Base-by-base conservation (phyloP, 2,888 invertebrate species). In the Orthosia incerta region DNA sequence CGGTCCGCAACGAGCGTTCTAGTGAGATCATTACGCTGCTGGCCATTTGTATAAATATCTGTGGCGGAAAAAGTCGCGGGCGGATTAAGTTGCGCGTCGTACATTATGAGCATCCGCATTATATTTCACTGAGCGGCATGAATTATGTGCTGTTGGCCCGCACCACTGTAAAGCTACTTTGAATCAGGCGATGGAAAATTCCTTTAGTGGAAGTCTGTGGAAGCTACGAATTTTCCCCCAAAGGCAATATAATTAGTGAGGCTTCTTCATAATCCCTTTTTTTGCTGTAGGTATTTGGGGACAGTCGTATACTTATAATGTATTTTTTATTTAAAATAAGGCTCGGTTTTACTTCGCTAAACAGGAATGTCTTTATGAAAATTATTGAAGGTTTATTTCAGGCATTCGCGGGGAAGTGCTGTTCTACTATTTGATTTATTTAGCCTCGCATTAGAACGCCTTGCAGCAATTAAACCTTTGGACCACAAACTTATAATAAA, bases 61-160 rank as follows among this genome's bases (percentile, higher is more conserved):
- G 88, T 83, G 89, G 90, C 87, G 91, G 92, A 93, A 94, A 94
- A 95, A 95, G 91, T 93, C 90, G 91, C 88, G 88, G 85, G 89
- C 87, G 93, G 93, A 94, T 94, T 94, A 95, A 94, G 94, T 95
- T 93, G 92, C 94, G 91, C 93, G 92, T 93, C 93, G 94, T 95
- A 95, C 93, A 94, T 94, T 95, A 94, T 92, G 93, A 92, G 93
- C 91, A 94, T 94, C 94, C 94, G 94, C 94, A 93, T 95, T 94
- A 95, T 95, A 95, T 94, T 94, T 94, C 94, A 94, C 93, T 90
- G 91, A 90, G 92, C 88, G 91, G 90, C 93, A 93, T 95, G 94
- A 95, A 91, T 94, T 94, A 95, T 94, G 94, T 89, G 88, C 90
- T 86, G 90, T 90, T 88, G 91, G 91, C 89, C 91, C 91, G 91